Evolutionary conservation across 2,888 invertebrate species (phyloP).

Genomic region (Penaeus monodon): DNA sequence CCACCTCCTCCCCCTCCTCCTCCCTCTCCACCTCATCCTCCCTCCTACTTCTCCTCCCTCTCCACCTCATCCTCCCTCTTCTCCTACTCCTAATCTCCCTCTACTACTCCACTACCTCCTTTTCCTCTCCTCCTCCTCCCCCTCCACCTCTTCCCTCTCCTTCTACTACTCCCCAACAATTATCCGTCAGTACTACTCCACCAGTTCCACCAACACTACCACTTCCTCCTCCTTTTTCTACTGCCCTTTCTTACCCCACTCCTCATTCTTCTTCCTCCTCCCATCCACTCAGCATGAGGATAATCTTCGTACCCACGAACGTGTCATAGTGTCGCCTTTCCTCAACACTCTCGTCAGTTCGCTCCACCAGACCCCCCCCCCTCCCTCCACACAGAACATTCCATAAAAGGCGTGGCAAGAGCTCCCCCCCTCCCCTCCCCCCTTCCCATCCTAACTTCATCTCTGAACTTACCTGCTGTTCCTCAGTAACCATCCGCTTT

Average conservation of each 20-base stretch:
- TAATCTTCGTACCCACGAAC: background rate
- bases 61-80: constrained; percentile 11
- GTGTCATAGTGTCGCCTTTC: no score
- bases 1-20: no score
- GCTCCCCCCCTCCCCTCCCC: no score
- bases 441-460: background rate
- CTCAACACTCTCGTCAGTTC: no score
- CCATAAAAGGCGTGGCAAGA: no score
- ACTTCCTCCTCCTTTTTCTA: background rate
- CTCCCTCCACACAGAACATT: no score
- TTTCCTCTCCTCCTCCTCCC: background rate
- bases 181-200: background rate
- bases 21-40: no score
- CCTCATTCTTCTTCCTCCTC: background rate
- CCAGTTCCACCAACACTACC: background rate
- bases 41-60: background rate
- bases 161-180: no score
- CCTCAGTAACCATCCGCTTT: background rate
- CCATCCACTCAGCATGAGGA: background rate
- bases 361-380: no score
- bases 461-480: background rate
- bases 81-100: constrained; percentile 2
- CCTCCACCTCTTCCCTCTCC: no score
- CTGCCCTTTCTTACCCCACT: background rate
- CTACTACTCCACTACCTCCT: background rate